Evolutionary conservation across 64 coral and sea anemone species (phyloP).

Genomic region (Anthopleura sola): DNA sequence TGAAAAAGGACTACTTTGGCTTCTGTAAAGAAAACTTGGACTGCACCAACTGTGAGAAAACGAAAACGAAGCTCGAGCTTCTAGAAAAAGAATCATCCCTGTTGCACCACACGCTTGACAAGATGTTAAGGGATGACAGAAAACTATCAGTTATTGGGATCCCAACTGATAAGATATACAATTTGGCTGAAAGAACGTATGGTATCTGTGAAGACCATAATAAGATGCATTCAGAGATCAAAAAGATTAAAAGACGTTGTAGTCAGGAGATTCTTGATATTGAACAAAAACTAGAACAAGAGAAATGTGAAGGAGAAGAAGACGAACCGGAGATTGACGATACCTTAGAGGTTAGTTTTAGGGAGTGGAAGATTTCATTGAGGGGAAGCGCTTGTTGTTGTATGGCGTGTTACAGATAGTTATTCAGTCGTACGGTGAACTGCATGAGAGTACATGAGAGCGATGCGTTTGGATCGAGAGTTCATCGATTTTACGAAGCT

Average conservation of each 20-base stretch:
- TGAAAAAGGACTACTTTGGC: constrained; percentile 35
- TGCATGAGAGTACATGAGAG: too few species aligned
- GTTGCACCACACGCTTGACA: constrained; percentile 60
- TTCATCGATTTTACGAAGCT: too few species aligned
- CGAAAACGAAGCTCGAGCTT: constrained; percentile 53
- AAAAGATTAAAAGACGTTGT: constrained; percentile 12
- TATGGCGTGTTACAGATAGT: too few species aligned
- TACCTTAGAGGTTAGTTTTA: neutral
- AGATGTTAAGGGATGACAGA: constrained; percentile 21
- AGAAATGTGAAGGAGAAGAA: neutral
- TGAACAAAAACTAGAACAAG: neutral
- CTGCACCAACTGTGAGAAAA: constrained; percentile 56
- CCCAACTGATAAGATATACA: constrained; percentile 73
- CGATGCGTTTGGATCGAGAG: too few species aligned
- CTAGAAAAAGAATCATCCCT: constrained; percentile 67
- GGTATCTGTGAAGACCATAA: constrained; percentile 66
- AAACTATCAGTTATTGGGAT: constrained; percentile 66
- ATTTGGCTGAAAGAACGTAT: constrained; percentile 64
- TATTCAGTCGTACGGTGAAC: too few species aligned
- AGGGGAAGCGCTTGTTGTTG: too few species aligned
- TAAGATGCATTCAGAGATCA: constrained; percentile 46
- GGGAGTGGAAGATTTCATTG: too few species aligned
- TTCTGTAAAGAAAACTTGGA: constrained; percentile 54
- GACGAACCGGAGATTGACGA: neutral
- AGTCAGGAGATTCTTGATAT: neutral